A percentile compares a stretch with the other conserved stretches of the same genome.
phyloP scores from a whole-genome alignment of 35 echinoderm and acorn worm species.

The Nesometra sesokonis region DNA sequence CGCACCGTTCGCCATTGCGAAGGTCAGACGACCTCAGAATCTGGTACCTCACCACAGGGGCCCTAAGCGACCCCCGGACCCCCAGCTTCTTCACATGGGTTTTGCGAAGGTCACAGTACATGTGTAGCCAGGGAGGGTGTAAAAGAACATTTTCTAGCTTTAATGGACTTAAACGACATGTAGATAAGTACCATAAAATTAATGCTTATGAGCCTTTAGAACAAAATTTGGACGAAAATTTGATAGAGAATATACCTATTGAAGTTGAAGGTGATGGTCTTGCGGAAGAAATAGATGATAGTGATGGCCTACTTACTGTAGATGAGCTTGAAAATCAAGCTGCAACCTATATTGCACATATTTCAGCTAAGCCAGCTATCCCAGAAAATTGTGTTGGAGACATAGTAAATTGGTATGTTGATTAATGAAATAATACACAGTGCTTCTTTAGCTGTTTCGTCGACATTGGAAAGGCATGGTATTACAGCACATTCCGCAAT shows the following conservation, averaged over 20 bases:
- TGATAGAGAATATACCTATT: not conserved
- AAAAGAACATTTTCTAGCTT: conserved; percentile 31
- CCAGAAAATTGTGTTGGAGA: conserved; percentile 19
- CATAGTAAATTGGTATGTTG: conserved; percentile 14
- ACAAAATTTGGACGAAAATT: conserved; percentile 10
- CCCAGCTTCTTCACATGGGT: too few species aligned
- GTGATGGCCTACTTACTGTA: conserved; percentile 7
- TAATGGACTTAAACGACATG: conserved; percentile 28
- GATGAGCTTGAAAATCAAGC: conserved; percentile 11
- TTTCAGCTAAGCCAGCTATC: conserved; percentile 11
- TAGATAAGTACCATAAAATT: conserved; percentile 10
- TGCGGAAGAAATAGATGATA: not conserved
- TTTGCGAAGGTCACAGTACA: too few species aligned
- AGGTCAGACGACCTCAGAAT: too few species aligned
- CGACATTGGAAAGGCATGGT: conserved; percentile 15
- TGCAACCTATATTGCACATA: conserved; percentile 8
- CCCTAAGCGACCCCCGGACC: too few species aligned
- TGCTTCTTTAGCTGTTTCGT: conserved; percentile 17
- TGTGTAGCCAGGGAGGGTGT: conserved; percentile 34
- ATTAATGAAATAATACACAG: conserved; percentile 30
- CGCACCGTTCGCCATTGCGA: too few species aligned
- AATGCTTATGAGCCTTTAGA: not conserved
- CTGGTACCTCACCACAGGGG: too few species aligned
- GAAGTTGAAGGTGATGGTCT: conserved; percentile 1
- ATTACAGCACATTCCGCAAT: not conserved